Conservation (phyloP, 2,113 vertebrate genomes). For the Gallinago jamesoni region DNA sequence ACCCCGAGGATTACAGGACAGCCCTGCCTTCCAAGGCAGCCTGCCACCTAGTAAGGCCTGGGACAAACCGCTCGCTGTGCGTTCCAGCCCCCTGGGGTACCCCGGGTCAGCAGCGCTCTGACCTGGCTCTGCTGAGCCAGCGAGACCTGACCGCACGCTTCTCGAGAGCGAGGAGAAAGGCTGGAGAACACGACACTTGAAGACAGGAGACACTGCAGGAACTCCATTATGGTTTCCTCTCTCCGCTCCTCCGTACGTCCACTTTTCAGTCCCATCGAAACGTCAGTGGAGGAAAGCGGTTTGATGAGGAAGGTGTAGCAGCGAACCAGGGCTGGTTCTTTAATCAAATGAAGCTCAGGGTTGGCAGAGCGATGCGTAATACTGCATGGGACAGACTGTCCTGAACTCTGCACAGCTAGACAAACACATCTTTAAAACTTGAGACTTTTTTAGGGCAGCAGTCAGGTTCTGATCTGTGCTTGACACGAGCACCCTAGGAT, state of each 20-base stretch:
- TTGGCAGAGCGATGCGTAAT: neutral
- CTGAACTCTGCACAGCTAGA: neutral
- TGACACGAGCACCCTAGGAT: neutral
- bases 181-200: neutral
- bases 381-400: neutral
- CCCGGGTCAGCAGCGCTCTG: neutral
- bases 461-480: neutral
- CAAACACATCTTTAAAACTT: neutral
- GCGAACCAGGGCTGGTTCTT: neutral
- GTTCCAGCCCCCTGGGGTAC: neutral
- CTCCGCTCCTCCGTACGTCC: neutral
- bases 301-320: neutral
- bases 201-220: neutral
- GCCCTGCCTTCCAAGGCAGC: slow-evolving; percentile 19
- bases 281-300: neutral
- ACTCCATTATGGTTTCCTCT: neutral
- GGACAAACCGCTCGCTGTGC: neutral
- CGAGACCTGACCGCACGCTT: neutral
- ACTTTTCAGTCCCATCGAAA: neutral
- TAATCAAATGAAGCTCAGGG: neutral
- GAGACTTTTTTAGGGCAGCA: neutral
- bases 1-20: slow-evolving; percentile 16
- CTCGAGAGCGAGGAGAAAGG: neutral
- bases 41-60: neutral
- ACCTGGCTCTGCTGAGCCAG: neutral